phyloP scores from a whole-genome alignment of 2,113 vertebrate species.

The Rhinolophus ferrumequinum region DNA sequence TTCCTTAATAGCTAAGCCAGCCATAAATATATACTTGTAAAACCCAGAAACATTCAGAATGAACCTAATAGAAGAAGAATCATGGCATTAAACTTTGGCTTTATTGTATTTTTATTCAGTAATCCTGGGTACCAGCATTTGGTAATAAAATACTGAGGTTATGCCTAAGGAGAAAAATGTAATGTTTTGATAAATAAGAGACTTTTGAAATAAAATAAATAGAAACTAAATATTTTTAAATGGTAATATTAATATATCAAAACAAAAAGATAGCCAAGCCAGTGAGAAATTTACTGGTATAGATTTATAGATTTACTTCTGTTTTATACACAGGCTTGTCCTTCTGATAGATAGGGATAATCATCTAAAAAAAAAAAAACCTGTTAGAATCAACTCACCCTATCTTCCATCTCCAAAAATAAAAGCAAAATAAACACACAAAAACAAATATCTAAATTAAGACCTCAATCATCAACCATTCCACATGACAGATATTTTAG shows the following conservation, averaged over 20 bases:
- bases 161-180: background rate
- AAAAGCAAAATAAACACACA: background rate
- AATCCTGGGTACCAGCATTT: background rate
- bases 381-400: background rate
- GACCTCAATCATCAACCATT: background rate
- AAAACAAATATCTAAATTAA: background rate
- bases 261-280: background rate
- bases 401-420: background rate
- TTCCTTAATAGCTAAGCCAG: background rate
- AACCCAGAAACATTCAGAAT: background rate
- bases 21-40: background rate
- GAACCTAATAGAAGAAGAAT: background rate
- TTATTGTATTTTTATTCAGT: background rate
- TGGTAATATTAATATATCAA: background rate
- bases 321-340: background rate
- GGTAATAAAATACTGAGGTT: background rate
- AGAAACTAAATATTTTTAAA: conserved; percentile 16
- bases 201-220: background rate
- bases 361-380: background rate
- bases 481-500: background rate
- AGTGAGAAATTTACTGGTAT: background rate
- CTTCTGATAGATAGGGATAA: background rate
- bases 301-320: background rate
- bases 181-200: background rate
- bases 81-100: background rate